Evolutionary conservation across 2,888 invertebrate species (phyloP).

Genomic region (Heteromyza rotundicornis): DNA sequence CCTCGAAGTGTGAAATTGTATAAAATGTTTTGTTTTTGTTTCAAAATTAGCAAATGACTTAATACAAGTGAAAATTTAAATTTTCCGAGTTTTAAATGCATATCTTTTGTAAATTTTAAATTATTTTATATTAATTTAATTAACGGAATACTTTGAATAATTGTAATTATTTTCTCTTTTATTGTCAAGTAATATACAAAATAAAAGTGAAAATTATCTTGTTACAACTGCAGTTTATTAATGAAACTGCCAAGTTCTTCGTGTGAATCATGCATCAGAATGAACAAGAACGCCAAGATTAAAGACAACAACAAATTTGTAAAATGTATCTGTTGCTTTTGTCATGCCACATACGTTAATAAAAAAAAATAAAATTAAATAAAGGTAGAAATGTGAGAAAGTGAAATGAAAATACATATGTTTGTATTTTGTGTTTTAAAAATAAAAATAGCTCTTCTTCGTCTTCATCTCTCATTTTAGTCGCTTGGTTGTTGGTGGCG

Average conservation of each 20-base stretch:
- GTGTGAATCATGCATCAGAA: neutral
- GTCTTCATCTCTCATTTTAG: no score
- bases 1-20: slow-evolving; percentile 1
- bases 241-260: neutral
- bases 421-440: neutral
- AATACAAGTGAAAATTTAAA: neutral
- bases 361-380: neutral
- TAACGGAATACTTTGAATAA: no score
- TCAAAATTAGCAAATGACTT: slow-evolving; percentile 15
- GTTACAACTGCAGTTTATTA: no score
- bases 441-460: slow-evolving; percentile 2
- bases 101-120: no score
- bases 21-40: slow-evolving; percentile 5
- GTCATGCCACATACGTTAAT: neutral
- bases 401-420: neutral
- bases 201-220: no score
- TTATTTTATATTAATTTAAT: no score
- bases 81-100: no score
- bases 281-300: no score
- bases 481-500: no score
- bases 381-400: neutral
- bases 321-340: neutral
- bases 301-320: neutral
- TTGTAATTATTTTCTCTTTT: no score
- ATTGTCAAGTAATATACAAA: no score